A percentile compares a stretch with the other conserved stretches of the same genome.
Conservation (phyloP, 2,113 vertebrate genomes). For the Apeltes quadracus region DNA sequence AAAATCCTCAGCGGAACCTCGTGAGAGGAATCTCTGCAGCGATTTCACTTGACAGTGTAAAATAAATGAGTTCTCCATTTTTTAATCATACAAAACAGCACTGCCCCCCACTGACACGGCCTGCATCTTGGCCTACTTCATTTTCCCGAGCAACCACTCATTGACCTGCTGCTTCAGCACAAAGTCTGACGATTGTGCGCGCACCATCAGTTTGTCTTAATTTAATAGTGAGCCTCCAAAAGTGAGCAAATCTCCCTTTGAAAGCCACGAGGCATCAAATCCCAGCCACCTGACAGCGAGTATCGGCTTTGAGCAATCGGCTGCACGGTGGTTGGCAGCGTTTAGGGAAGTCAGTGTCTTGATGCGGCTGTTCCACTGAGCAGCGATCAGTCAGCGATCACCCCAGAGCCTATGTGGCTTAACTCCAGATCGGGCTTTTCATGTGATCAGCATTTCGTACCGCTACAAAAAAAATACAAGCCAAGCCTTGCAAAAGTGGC, state of each 20-base stretch:
- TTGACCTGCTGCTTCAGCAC: slow-evolving; percentile 36
- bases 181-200: slow-evolving; percentile 17
- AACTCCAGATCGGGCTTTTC: neutral
- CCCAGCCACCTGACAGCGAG: slow-evolving; percentile 16
- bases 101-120: slow-evolving; percentile 58
- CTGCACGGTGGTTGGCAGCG: slow-evolving; percentile 24
- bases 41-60: slow-evolving; percentile 15
- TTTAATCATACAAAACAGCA: slow-evolving; percentile 4
- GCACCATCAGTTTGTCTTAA: slow-evolving; percentile 16
- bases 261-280: slow-evolving; percentile 13
- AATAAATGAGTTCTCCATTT: slow-evolving; percentile 34
- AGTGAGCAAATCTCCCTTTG: slow-evolving; percentile 3
- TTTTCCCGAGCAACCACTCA: slow-evolving; percentile 26
- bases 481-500: neutral
- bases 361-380: slow-evolving; percentile 38
- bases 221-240: slow-evolving; percentile 2
- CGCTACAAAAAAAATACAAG: neutral
- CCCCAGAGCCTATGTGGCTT: neutral
- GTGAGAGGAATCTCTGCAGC: slow-evolving; percentile 5
- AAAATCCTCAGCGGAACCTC: slow-evolving; percentile 6
- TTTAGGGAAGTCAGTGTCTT: slow-evolving; percentile 46
- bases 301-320: slow-evolving; percentile 30
- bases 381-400: slow-evolving; percentile 27
- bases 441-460: neutral
- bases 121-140: slow-evolving; percentile 47